Evolutionary conservation across 2,888 invertebrate genomes (phyloP).

Genomic region (Amblyteles armatorius): DNA sequence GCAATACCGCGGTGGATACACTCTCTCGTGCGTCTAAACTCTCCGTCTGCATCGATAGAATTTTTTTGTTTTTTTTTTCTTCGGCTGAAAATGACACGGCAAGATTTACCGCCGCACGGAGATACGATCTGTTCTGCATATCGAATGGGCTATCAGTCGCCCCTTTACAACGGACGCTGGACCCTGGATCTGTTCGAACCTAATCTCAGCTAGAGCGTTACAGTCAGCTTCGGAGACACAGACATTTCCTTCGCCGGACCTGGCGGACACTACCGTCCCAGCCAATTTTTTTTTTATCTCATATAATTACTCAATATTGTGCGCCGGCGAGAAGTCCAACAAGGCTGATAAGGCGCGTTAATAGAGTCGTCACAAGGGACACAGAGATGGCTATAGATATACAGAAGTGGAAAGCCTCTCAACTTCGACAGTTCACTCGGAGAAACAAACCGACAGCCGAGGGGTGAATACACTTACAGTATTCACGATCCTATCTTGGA

Average conservation of each 20-base stretch:
- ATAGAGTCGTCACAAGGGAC: slow-evolving; percentile 54
- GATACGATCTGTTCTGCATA: slow-evolving; percentile 67
- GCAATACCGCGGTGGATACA: slow-evolving; percentile 9
- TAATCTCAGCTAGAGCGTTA: slow-evolving; percentile 45
- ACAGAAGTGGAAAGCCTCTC: slow-evolving; percentile 28
- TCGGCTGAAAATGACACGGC: slow-evolving; percentile 62
- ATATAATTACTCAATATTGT: slow-evolving; percentile 65
- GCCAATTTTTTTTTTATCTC: slow-evolving; percentile 29
- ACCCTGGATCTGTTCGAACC: slow-evolving; percentile 6
- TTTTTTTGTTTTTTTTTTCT: slow-evolving; percentile 26
- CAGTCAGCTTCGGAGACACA: slow-evolving; percentile 29
- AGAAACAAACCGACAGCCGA: not conserved
- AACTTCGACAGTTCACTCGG: slow-evolving; percentile 21
- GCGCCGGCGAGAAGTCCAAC: slow-evolving; percentile 27
- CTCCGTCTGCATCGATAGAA: slow-evolving; percentile 38
- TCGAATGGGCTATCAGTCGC: slow-evolving; percentile 62
- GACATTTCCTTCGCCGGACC: slow-evolving; percentile 19
- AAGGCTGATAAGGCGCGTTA: slow-evolving; percentile 58
- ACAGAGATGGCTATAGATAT: slow-evolving; percentile 21
- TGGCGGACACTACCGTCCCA: not conserved
- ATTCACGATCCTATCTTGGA: slow-evolving; percentile 42
- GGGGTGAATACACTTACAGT: slow-evolving; percentile 16
- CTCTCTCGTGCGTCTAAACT: slow-evolving; percentile 48
- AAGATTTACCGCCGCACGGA: slow-evolving; percentile 61
- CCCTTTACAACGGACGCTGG: slow-evolving; percentile 53